Conservation (phyloP, 2,888 invertebrate species). For the Gryllus longicercus region DNA sequence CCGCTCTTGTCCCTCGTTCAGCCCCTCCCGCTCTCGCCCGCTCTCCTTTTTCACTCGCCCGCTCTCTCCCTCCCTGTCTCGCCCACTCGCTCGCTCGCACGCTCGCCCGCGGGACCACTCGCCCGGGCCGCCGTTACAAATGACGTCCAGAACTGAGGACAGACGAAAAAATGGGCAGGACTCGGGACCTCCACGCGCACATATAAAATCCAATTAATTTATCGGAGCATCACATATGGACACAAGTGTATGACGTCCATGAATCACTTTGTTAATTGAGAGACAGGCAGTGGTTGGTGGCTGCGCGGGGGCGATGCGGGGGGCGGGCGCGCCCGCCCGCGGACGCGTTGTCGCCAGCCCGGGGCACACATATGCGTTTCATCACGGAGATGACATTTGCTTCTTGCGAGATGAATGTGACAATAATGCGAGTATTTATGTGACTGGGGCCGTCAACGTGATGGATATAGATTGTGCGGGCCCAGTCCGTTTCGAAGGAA, state of each 20-base stretch:
- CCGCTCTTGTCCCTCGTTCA: not conserved
- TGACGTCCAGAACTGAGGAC: not conserved
- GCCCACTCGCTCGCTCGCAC: not conserved
- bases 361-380: slow-evolving; percentile 29
- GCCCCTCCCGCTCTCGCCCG: not conserved
- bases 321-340: not conserved
- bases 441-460: slow-evolving; percentile 28
- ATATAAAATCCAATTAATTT: slow-evolving; percentile 32
- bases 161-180: not conserved
- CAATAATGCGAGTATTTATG: slow-evolving; percentile 34
- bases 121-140: not conserved
- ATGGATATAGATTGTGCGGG: slow-evolving; percentile 32
- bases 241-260: slow-evolving; percentile 28
- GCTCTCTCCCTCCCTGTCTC: not conserved
- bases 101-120: not conserved
- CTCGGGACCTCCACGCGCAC: not conserved
- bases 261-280: slow-evolving; percentile 34
- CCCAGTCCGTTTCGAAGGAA: slow-evolving; percentile 4
- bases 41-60: not conserved
- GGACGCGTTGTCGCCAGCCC: not conserved
- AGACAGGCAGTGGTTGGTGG: not conserved
- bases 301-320: not conserved
- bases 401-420: slow-evolving; percentile 26
- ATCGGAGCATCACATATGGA: slow-evolving; percentile 27
- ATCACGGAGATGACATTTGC: slow-evolving; percentile 26